Evolutionary conservation across 2,888 invertebrate species (phyloP), one percentile per base, ranked within the genome.

Genomic region (Philonicus albiceps): DNA sequence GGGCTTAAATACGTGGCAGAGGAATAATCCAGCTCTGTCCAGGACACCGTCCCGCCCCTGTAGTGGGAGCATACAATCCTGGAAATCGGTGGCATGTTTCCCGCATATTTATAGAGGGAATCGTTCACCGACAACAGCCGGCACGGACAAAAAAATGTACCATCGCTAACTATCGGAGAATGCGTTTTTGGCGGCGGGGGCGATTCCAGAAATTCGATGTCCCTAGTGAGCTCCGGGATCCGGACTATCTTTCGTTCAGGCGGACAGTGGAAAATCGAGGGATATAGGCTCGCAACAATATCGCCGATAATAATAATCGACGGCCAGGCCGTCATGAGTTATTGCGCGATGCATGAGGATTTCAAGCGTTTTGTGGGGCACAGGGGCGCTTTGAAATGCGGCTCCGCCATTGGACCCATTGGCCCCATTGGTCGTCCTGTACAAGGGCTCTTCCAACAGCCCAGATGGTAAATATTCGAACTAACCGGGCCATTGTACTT

Each of bases 1-100:
- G 49, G 49, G 78, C 78, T 78, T 78, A 49, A 78, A 78, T 78
- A 19, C 49, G 22, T 37, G 27, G 78, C 78, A 49, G 30, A 49
- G 49, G 40, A 78, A 49, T 78, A 78, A 78, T 49, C 78, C 78
- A 78, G 64, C 64, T 27, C 64, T 19, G 64, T 6, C 64, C 27
- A 11, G 7, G 7, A 19, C 64, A 27, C 8, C 22, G 7, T 22
- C 27, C 64, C 64, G 11, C 49, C 1, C 6, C 22, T 3, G 2
- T 2, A 27, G 11, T 7, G 11, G 11, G 27, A 27, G 22, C 19
- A 64, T 64, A 27, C 64, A 64, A 11, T 64, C 64, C 19, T 27
- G 19, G 19, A 11, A 64, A 64, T 27, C 64, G 27, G 49, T 64
- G 27, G 27, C 22, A 22, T 64, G 22, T 22, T 27, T 27, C 55